phyloP scores from a whole-genome alignment of 2,797 vertebrate genomes.

The Urocyon cinereoargenteus region DNA sequence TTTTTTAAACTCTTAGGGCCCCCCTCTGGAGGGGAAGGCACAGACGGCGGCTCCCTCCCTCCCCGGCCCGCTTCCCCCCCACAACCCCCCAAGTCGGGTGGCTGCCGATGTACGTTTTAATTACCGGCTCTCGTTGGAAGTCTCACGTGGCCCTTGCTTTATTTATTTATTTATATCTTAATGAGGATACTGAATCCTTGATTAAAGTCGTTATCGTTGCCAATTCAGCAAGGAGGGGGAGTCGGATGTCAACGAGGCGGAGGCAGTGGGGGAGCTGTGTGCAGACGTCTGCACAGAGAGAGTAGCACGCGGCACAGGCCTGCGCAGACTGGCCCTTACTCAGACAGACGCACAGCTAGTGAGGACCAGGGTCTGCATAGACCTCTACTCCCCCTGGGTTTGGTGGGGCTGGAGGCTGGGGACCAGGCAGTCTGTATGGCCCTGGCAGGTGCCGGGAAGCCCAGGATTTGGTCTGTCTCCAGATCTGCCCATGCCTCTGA shows the following conservation, averaged over 20 bases:
- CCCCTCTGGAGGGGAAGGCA: not conserved
- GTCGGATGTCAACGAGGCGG: not conserved
- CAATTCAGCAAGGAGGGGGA: slow-evolving; percentile 49
- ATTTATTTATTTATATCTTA: slow-evolving; percentile 85
- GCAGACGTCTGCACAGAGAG: not conserved
- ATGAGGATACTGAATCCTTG: slow-evolving; percentile 83
- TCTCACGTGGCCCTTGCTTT: slow-evolving; percentile 77
- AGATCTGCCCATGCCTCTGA: not conserved
- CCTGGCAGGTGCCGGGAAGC: not conserved
- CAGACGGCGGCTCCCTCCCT: not conserved
- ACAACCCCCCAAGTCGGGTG: not conserved
- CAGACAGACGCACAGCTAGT: not conserved
- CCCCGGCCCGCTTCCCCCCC: not conserved
- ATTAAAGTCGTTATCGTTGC: slow-evolving; percentile 83
- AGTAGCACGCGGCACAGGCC: rapidly evolving
- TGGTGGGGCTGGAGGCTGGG: not conserved
- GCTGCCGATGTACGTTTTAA: slow-evolving; percentile 78
- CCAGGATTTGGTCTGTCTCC: not conserved
- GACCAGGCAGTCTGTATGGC: not conserved
- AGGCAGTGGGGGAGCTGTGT: not conserved
- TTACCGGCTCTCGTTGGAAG: slow-evolving; percentile 77
- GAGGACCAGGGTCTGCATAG: not conserved
- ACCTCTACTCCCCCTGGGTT: not conserved
- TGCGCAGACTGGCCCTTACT: not conserved
- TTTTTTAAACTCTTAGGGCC: slow-evolving; percentile 59